Evolutionary conservation across 1,140 invertebrate genomes (phyloP).

Genomic region (Zaprionus davidi): DNA sequence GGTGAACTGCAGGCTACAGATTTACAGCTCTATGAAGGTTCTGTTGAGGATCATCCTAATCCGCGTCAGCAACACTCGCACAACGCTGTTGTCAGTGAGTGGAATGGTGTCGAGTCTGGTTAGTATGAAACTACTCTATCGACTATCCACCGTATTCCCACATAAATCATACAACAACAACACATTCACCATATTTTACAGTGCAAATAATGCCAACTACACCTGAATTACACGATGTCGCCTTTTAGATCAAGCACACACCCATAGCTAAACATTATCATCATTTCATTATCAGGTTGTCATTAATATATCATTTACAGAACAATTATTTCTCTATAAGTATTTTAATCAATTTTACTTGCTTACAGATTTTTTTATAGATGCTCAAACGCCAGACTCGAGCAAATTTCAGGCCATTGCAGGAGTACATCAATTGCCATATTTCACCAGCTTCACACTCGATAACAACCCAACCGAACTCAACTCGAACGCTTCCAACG

Average conservation of each 20-base stretch:
- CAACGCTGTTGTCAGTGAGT: conserved; percentile 74
- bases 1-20: conserved; percentile 59
- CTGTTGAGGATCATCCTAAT: conserved; percentile 64
- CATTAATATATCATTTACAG: background rate
- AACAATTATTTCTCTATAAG: background rate
- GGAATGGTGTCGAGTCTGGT: conserved; percentile 84
- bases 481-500: conserved; percentile 25
- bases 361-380: conserved; percentile 67
- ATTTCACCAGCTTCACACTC: conserved; percentile 26
- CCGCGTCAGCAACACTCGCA: conserved; percentile 50
- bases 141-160: background rate
- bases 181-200: conserved; percentile 53
- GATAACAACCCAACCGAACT: conserved; percentile 14
- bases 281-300: conserved; percentile 39
- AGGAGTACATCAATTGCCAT: conserved; percentile 5
- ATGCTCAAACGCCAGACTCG: conserved; percentile 56
- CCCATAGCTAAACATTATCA: background rate
- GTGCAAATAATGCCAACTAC: conserved; percentile 62
- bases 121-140: conserved; percentile 25
- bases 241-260: conserved; percentile 49
- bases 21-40: conserved; percentile 65
- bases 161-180: conserved; percentile 7
- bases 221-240: conserved; percentile 61
- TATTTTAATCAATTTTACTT: background rate
- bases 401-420: conserved; percentile 1